Conservation (phyloP, 2,888 invertebrate species). For the Drosophila mimetica region DNA sequence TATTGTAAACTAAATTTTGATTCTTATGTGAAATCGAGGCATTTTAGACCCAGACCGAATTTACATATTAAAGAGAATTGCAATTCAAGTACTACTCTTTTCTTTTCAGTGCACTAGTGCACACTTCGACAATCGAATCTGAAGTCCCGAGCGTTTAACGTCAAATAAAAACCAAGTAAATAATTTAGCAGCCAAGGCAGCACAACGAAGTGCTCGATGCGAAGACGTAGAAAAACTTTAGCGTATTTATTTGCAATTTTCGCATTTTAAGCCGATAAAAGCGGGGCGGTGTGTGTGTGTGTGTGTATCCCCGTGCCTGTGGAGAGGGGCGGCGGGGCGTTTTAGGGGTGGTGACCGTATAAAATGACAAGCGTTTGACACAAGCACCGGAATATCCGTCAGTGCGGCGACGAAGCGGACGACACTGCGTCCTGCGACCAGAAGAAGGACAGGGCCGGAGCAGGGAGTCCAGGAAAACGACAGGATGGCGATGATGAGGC, state of each 20-base stretch:
- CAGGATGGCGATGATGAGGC: slow-evolving; percentile 9
- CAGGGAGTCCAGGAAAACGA: slow-evolving; percentile 47
- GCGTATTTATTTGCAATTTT: slow-evolving; percentile 76
- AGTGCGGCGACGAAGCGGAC: slow-evolving; percentile 74
- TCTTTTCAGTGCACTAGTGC: slow-evolving; percentile 21
- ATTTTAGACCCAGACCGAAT: background rate
- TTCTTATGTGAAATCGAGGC: too few relatives aligned
- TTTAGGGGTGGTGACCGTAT: slow-evolving; percentile 38
- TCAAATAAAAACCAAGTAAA: slow-evolving; percentile 69
- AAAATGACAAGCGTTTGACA: slow-evolving; percentile 82
- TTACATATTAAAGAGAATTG: background rate
- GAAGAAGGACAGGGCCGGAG: slow-evolving; percentile 53
- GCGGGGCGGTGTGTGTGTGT: slow-evolving; percentile 39
- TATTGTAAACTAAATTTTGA: too few relatives aligned
- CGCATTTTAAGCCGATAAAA: slow-evolving; percentile 78
- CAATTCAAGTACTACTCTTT: background rate
- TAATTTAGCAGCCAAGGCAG: slow-evolving; percentile 60
- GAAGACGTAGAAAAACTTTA: slow-evolving; percentile 45
- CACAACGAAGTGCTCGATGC: slow-evolving; percentile 29
- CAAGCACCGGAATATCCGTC: slow-evolving; percentile 84
- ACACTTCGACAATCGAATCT: slow-evolving; percentile 41
- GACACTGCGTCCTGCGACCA: slow-evolving; percentile 56
- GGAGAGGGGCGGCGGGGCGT: background rate
- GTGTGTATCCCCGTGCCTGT: background rate
- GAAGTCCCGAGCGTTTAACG: slow-evolving; percentile 60